These are phyloP conservation scores for Rhinella marina DNA, from an alignment of 2,797 vertebrate genomes.

Conservation along the genomic window DNA sequence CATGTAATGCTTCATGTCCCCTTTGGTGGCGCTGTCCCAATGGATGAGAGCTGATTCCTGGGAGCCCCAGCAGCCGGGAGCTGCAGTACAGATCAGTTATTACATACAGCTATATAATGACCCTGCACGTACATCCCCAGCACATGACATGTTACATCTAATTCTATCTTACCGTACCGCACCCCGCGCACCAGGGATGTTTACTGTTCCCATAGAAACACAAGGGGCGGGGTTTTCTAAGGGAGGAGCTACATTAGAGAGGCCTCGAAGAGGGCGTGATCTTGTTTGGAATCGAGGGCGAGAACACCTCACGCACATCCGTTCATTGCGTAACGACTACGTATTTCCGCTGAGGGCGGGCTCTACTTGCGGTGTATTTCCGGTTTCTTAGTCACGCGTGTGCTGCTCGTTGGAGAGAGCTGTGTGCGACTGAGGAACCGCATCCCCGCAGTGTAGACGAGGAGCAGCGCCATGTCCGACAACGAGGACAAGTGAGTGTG, in stretches of 20 bases:
- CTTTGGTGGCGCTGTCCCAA: no score
- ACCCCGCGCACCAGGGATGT: background rate
- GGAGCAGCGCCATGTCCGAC: background rate
- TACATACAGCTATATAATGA: no score
- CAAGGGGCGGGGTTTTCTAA: background rate
- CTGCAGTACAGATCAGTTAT: no score
- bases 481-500: slow-evolving; percentile 8
- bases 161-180: background rate
- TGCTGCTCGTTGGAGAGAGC: background rate
- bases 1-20: no score
- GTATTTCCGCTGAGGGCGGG: background rate
- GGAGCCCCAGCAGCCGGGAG: no score
- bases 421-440: background rate
- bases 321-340: background rate
- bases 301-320: background rate
- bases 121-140: no score
- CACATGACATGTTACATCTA: no score
- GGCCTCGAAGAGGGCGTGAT: background rate
- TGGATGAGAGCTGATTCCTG: no score
- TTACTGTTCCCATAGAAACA: slow-evolving; percentile 54
- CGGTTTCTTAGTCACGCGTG: background rate
- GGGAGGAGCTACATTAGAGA: background rate
- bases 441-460: background rate
- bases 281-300: background rate
- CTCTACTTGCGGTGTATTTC: background rate